A percentile compares a stretch with the other conserved stretches of the same genome.
Conservation (phyloP, 1,140 invertebrate genomes). For the Littorina saxatilis region DNA sequence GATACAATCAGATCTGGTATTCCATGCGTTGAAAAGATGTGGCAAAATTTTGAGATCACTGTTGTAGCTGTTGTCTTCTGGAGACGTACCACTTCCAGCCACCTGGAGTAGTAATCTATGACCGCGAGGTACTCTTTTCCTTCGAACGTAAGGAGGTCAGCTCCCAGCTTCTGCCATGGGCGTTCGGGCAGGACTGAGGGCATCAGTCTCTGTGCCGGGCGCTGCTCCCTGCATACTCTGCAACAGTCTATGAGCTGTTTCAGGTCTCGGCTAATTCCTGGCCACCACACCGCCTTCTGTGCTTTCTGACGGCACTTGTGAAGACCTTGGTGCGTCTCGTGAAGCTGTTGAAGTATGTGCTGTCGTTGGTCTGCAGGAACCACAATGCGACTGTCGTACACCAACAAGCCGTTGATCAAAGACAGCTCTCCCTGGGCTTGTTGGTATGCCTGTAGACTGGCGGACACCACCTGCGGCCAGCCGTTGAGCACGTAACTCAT, state of each 20-base stretch:
- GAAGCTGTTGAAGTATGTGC: background rate
- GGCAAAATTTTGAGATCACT: constrained; percentile 48
- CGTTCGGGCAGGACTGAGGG: background rate
- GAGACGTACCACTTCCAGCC: constrained; percentile 38
- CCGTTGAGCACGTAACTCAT: background rate
- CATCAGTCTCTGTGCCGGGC: background rate
- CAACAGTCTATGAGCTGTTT: background rate
- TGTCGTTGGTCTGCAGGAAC: background rate
- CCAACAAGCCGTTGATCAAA: background rate
- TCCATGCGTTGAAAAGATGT: constrained; percentile 51
- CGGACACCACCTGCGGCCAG: background rate
- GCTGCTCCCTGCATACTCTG: background rate
- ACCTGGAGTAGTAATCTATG: constrained; percentile 50
- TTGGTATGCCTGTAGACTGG: background rate
- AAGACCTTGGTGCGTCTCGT: background rate
- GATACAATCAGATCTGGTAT: constrained; percentile 47
- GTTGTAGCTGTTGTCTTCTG: constrained; percentile 27
- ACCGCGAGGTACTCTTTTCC: constrained; percentile 42
- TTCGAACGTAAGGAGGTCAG: constrained; percentile 27
- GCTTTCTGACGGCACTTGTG: background rate
- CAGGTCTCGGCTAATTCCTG: background rate
- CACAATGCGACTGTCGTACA: background rate
- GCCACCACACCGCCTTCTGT: constrained; percentile 6
- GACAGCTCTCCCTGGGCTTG: constrained; percentile 3
- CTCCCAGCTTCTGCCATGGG: background rate